Evolutionary conservation across 1,140 invertebrate genomes (phyloP).

Genomic region (Pteromalus puparum): DNA sequence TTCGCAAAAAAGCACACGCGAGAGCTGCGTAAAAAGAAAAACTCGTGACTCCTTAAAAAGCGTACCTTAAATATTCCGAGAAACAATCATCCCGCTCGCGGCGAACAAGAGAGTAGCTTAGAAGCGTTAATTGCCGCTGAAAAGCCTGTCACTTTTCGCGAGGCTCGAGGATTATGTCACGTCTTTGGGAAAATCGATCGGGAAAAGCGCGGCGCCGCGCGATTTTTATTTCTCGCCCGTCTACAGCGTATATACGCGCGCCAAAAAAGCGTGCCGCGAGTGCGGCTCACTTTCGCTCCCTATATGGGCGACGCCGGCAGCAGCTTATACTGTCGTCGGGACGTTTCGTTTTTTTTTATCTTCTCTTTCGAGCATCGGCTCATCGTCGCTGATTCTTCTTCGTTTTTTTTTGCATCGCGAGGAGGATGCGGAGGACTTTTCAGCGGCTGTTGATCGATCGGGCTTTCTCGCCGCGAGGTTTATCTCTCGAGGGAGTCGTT

Average conservation of each 20-base stretch:
- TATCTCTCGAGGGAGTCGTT: not conserved
- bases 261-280: slow-evolving; percentile 53
- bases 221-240: slow-evolving; percentile 41
- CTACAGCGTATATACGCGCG: not conserved
- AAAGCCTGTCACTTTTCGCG: slow-evolving; percentile 3
- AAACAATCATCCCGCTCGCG: slow-evolving; percentile 8
- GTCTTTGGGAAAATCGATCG: not conserved
- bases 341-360: not conserved
- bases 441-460: not conserved
- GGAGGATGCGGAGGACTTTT: not conserved
- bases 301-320: slow-evolving; percentile 67
- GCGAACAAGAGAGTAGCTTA: not conserved
- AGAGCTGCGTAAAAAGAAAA: not conserved
- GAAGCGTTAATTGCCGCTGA: slow-evolving; percentile 25
- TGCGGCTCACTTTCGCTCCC: slow-evolving; percentile 72
- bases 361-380: not conserved
- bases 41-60: not conserved
- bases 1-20: not conserved
- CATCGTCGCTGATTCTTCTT: slow-evolving; percentile 8
- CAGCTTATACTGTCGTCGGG: slow-evolving; percentile 53
- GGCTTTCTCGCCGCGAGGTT: not conserved
- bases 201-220: not conserved
- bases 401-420: not conserved
- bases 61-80: slow-evolving; percentile 19
- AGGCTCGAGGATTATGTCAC: not conserved